These are phyloP conservation scores for Luffia ferchaultella DNA, from an alignment of 2,888 invertebrate genomes.

Conservation along the genomic window DNA sequence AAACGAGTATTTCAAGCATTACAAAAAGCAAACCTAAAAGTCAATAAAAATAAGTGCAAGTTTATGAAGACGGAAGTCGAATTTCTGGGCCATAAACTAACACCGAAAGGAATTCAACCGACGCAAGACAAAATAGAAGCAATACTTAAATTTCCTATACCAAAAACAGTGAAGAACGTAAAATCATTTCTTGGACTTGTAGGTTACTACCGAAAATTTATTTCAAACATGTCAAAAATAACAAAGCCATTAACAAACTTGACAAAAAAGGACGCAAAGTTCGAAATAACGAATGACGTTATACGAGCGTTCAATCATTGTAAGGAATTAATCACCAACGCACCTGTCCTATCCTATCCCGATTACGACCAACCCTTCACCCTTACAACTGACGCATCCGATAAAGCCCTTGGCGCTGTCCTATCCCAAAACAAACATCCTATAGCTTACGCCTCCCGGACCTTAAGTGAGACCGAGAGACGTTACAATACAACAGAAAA, in stretches of 20 bases:
- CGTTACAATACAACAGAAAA: conserved; percentile 1
- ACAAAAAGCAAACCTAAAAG: conserved; percentile 1
- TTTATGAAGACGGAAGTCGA: conserved; percentile 11
- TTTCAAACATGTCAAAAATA: conserved; percentile 11
- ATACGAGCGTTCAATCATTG: neutral
- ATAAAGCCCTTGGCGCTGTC: conserved; percentile 20
- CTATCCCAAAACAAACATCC: conserved; percentile 20
- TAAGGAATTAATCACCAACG: neutral
- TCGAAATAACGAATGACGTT: neutral
- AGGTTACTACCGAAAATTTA: conserved; percentile 15
- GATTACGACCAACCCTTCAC: neutral
- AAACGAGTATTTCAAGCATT: neutral
- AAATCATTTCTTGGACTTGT: conserved; percentile 15
- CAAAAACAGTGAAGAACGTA: conserved; percentile 10
- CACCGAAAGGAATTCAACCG: conserved; percentile 13
- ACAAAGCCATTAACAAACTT: conserved; percentile 11
- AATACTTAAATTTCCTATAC: conserved; percentile 11
- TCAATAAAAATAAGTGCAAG: conserved; percentile 12
- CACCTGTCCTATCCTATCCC: neutral
- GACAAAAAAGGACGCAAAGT: conserved; percentile 11
- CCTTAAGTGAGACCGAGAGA: neutral
- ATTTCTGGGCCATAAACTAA: conserved; percentile 14
- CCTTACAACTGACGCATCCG: conserved; percentile 21
- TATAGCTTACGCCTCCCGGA: conserved; percentile 9
- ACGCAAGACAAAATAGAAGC: conserved; percentile 13